phyloP scores from a whole-genome alignment of 2,888 invertebrate genomes.

The Xylocampa areola region DNA sequence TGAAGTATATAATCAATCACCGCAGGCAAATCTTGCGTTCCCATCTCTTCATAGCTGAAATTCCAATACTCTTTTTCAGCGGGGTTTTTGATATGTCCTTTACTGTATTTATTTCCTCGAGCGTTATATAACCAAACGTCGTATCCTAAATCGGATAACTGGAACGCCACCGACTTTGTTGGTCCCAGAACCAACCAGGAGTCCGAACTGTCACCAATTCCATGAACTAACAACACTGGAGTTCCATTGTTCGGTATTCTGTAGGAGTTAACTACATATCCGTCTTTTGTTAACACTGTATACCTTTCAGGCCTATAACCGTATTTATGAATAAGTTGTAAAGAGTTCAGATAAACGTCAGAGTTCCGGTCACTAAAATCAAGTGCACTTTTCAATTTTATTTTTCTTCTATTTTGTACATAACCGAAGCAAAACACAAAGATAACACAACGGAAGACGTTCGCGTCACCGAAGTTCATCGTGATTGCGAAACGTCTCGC shows the following conservation, averaged over 20 bases:
- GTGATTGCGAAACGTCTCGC: slow-evolving; percentile 64
- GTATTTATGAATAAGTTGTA: slow-evolving; percentile 76
- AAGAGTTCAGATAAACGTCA: slow-evolving; percentile 74
- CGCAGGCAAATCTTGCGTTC: slow-evolving; percentile 78
- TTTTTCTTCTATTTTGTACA: slow-evolving; percentile 54
- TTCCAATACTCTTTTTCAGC: slow-evolving; percentile 75
- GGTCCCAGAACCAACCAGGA: slow-evolving; percentile 82
- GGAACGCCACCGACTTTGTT: slow-evolving; percentile 74
- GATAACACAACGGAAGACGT: slow-evolving; percentile 58
- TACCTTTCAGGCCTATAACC: slow-evolving; percentile 72
- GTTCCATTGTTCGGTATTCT: slow-evolving; percentile 77
- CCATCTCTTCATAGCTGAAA: slow-evolving; percentile 84
- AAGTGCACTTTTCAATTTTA: slow-evolving; percentile 43
- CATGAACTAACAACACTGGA: slow-evolving; percentile 79
- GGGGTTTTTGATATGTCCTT: slow-evolving; percentile 68
- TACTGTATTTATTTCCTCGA: slow-evolving; percentile 83
- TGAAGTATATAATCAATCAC: slow-evolving; percentile 77
- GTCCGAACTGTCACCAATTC: slow-evolving; percentile 83
- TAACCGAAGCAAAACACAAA: slow-evolving; percentile 63
- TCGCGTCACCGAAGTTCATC: slow-evolving; percentile 63
- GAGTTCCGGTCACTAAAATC: slow-evolving; percentile 63
- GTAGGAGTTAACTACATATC: slow-evolving; percentile 74
- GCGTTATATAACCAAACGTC: slow-evolving; percentile 83
- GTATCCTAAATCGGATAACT: slow-evolving; percentile 74
- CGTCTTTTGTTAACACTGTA: slow-evolving; percentile 76